Conservation (phyloP, 1,140 invertebrate species). For the Streblospio benedicti region DNA sequence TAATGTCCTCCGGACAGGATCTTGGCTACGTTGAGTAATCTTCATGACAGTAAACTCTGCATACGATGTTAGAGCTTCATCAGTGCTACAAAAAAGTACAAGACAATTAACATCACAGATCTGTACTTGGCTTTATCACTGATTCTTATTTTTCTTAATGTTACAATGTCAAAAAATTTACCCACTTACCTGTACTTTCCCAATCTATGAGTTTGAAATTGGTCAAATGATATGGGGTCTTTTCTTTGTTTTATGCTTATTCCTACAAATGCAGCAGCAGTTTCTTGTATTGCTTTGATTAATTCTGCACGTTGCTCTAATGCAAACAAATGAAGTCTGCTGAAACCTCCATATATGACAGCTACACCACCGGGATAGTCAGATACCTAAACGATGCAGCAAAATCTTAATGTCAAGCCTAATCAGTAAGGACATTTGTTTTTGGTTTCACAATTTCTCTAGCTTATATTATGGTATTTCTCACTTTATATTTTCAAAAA, state of each 20-base stretch:
- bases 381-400: slow-evolving; percentile 44
- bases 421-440: too few relatives aligned
- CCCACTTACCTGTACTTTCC: slow-evolving; percentile 80
- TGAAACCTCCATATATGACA: slow-evolving; percentile 76
- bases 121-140: too few relatives aligned
- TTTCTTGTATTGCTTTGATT: slow-evolving; percentile 72
- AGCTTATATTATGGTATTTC: too few relatives aligned
- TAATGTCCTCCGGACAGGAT: slow-evolving; percentile 68
- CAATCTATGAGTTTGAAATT: slow-evolving; percentile 75
- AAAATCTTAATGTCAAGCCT: too few relatives aligned
- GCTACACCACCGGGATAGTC: slow-evolving; percentile 67
- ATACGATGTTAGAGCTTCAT: slow-evolving; percentile 45
- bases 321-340: slow-evolving; percentile 76
- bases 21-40: slow-evolving; percentile 32
- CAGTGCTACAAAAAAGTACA: slow-evolving; percentile 31
- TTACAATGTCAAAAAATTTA: too few relatives aligned
- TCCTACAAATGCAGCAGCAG: slow-evolving; percentile 68
- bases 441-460: too few relatives aligned
- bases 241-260: slow-evolving; percentile 74
- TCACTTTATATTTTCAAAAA: too few relatives aligned
- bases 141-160: too few relatives aligned
- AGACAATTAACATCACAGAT: slow-evolving; percentile 6
- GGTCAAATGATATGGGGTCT: slow-evolving; percentile 70
- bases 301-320: slow-evolving; percentile 73
- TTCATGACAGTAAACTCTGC: slow-evolving; percentile 46